Evolutionary conservation across 2,113 vertebrate genomes (phyloP), one percentile per base, ranked within the genome.

Genomic region (Mixornis gularis): DNA sequence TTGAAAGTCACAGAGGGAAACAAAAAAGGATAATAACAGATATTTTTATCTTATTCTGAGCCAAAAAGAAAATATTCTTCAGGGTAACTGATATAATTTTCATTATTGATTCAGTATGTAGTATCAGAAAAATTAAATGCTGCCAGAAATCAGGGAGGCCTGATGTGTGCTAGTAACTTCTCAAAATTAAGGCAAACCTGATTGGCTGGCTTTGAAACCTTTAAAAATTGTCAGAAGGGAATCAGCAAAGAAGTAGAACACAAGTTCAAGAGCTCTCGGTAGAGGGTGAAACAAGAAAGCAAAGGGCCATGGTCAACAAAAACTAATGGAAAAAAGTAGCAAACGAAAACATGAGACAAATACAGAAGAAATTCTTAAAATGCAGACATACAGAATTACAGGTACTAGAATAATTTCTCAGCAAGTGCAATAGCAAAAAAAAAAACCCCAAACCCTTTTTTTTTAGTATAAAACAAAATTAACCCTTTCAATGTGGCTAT

Each of bases 391-490:
- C 13, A 83, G 41, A 80, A 80, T 38, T 79, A 44, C 12, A 84
- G 29, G n/a, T 55, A 73, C 34, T 62, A 78, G 26, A 62, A 68
- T 3, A 69, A 79, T 17, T 79, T 44, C 12, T 74, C 58, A 90
- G 10, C 5, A 78, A 40, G 7, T 30, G 9, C 30, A 41, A 85
- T 10, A 85, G 13, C 4, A 48, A 24, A 34, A 41, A 56, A 41
- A 38, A 17, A 16, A 25, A 6, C 17, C 17, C 8, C 8, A 27
- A 29, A n/a, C 6, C 0, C 0, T 0, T 46, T 53, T 74, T 71
- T 72, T n/a, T 29, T 48, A 55, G n/a, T 60, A 56, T 44, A 68
- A 79, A 85, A 59, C n/a, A 7, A 40, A 79, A 72, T 60, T 27
- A 95, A 88, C 38, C 16, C 59, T 56, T 72, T 65, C 53, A 25